Conservation (phyloP, 1,140 invertebrate species). For the Rhagoletis zephyria region DNA sequence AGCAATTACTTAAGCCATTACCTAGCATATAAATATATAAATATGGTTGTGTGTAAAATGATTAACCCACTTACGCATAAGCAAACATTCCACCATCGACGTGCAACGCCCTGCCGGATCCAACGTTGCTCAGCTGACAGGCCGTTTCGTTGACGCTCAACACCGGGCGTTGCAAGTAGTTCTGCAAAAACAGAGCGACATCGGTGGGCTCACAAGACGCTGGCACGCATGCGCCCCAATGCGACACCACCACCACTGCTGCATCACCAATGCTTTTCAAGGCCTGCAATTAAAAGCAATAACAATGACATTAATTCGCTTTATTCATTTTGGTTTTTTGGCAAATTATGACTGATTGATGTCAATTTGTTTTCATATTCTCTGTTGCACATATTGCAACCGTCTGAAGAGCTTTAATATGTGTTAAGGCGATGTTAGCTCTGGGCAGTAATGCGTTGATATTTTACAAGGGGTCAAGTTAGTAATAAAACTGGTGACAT, state of each 20-base stretch:
- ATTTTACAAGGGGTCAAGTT: no score
- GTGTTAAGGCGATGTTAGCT: no score
- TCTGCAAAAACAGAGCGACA: slow-evolving; percentile 74
- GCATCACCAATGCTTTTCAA: slow-evolving; percentile 23
- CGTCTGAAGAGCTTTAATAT: no score
- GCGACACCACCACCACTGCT: slow-evolving; percentile 72
- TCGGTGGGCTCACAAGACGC: slow-evolving; percentile 75
- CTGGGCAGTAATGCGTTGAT: no score
- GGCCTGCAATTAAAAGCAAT: slow-evolving; percentile 7
- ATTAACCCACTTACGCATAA: slow-evolving; percentile 75
- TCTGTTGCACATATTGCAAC: no score
- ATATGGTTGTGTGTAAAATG: not conserved
- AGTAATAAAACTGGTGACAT: no score
- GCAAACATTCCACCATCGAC: slow-evolving; percentile 68
- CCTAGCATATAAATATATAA: not conserved
- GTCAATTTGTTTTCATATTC: no score
- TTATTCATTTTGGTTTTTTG: not conserved
- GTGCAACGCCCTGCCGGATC: slow-evolving; percentile 25
- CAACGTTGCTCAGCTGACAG: slow-evolving; percentile 70
- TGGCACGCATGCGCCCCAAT: slow-evolving; percentile 80
- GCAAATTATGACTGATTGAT: no score
- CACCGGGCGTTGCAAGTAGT: slow-evolving; percentile 73
- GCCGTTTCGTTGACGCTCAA: slow-evolving; percentile 66
- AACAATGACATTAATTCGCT: slow-evolving; percentile 19
- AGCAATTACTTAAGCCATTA: slow-evolving; percentile 8